Evolutionary conservation across 2,888 invertebrate species (phyloP), one percentile per base, ranked within the genome.

Genomic region (Macrophya annulata): DNA sequence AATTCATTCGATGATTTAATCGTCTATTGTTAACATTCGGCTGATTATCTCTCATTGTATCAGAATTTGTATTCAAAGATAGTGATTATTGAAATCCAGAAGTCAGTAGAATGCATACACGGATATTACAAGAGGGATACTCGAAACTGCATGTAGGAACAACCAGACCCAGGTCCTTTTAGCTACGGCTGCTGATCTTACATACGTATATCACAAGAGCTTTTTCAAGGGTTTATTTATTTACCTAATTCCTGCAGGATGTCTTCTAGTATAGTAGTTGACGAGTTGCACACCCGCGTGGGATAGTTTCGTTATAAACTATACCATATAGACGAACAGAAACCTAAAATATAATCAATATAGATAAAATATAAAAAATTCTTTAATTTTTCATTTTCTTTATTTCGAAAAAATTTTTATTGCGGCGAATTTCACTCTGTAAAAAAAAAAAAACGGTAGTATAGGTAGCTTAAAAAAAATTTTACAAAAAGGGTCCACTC

Each of bases 221-320:
- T 68, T 68, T 31, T 68, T 83, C 25, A 68, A 83, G 82, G 40
- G 82, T 68, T 65, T 83, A 83, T 83, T 83, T 83, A 83, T 83
- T 83, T 83, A 83, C 48, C 48, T 48, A 65, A n/a, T 71, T 37
- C 15, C 9, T 15, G 59, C 55, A 51, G 37, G 55, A 79, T 59
- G 37, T 59, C 6, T 31, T 2, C 3, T 3, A 31, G 31, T 31
- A 9, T 17, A 40, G 10, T 25, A 40, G 79, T 62, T 79, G 79
- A 79, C 79, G 59, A 79, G 77, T 74, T 48, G 55, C 40, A 79
- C 59, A 40, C 79, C 43, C 21, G 21, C 79, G 40, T 79, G 40
- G 55, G 79, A 62, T 48, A 40, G 12, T 79, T 79, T 79, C 59
- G 17, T 4, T 21, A 25, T n/a, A 55, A 6, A 1, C 10, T 12